Percentiles rank a stretch among this genome's conserved stretches.
These are phyloP conservation scores for Nomada hirtipes DNA, from an alignment of 2,888 invertebrate genomes.

Conservation along the genomic window DNA sequence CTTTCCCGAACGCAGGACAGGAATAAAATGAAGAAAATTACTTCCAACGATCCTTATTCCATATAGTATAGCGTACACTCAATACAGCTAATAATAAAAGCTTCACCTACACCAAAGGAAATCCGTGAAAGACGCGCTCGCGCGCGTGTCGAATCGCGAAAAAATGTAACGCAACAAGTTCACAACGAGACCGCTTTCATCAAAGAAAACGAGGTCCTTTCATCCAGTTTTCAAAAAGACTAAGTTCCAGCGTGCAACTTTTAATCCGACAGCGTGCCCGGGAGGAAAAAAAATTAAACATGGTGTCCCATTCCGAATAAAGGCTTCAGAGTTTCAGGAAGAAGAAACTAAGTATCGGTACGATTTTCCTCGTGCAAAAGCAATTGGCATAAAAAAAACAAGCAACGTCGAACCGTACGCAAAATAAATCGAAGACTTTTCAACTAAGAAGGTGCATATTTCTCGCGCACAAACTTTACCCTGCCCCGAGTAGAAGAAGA, in stretches of 20 bases:
- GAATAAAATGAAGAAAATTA: slow-evolving; percentile 22
- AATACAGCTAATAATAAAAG: slow-evolving; percentile 28
- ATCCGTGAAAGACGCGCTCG: background rate
- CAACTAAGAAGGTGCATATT: slow-evolving; percentile 42
- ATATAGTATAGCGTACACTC: background rate
- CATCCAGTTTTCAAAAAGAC: slow-evolving; percentile 18
- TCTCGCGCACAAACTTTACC: slow-evolving; percentile 45
- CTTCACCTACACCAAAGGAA: background rate
- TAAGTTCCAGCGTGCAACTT: background rate
- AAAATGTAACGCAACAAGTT: slow-evolving; percentile 39
- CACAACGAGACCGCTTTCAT: slow-evolving; percentile 9
- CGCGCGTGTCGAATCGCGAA: background rate
- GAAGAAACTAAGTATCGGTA: background rate
- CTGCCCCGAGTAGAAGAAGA: background rate
- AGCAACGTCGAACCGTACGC: background rate
- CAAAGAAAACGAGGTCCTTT: slow-evolving; percentile 24
- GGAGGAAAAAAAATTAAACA: background rate
- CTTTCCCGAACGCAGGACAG: background rate
- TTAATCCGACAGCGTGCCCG: background rate
- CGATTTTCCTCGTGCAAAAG: too few species aligned
- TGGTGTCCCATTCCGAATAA: background rate
- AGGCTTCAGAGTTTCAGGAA: background rate
- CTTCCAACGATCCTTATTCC: slow-evolving; percentile 6
- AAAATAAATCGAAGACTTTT: slow-evolving; percentile 59
- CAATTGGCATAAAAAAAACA: background rate